Evolutionary conservation across 2,888 invertebrate species (phyloP).

Genomic region (Phaonia tiefii): DNA sequence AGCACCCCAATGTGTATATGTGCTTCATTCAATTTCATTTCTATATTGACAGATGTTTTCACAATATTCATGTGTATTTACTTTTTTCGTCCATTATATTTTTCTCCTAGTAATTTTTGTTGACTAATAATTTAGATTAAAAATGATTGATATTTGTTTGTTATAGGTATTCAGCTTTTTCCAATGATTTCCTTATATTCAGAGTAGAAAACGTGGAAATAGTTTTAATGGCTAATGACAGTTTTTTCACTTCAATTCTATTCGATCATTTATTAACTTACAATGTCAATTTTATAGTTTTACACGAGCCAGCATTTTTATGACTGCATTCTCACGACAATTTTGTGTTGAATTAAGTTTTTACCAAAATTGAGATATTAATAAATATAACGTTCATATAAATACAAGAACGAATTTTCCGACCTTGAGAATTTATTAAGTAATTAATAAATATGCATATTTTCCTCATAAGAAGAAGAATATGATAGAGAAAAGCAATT

Average conservation of each 20-base stretch:
- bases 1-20: too few relatives aligned
- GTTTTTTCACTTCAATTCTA: constrained; percentile 1
- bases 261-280: constrained; percentile 29
- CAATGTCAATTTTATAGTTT: constrained; percentile 52
- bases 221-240: constrained; percentile 1
- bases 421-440: too few relatives aligned
- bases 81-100: constrained; percentile 1
- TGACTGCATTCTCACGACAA: constrained; percentile 64
- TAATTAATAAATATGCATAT: too few relatives aligned
- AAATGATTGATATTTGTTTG: constrained; percentile 34
- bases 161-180: constrained; percentile 26
- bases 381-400: too few relatives aligned
- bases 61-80: constrained; percentile 28
- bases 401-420: too few relatives aligned
- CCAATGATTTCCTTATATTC: too few relatives aligned
- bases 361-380: too few relatives aligned
- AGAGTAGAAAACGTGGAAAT: too few relatives aligned
- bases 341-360: too few relatives aligned
- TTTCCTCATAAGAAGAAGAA: too few relatives aligned
- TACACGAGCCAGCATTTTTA: constrained; percentile 56
- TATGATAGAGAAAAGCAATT: too few relatives aligned
- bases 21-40: constrained; percentile 17
- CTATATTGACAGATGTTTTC: constrained; percentile 27
- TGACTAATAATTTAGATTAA: constrained; percentile 25
- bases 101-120: constrained; percentile 26